A percentile compares a stretch with the other conserved stretches of the same genome.
Evolutionary conservation across 2,113 vertebrate species (phyloP).

Genomic region (Typhlomys cinereus): DNA sequence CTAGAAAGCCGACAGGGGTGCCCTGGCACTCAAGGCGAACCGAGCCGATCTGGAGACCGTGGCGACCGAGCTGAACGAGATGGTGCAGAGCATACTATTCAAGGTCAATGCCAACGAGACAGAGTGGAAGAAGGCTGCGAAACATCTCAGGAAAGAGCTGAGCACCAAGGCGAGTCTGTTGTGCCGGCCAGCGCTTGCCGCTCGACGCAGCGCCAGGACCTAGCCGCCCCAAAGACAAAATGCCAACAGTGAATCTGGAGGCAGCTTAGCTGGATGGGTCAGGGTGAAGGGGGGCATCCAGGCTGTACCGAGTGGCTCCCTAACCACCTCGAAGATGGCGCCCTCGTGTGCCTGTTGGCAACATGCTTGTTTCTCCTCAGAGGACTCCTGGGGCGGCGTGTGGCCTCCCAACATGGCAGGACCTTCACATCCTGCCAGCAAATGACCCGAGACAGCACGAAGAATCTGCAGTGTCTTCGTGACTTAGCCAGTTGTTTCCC

Average conservation of each 20-base stretch:
- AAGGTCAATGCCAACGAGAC: constrained; percentile 72
- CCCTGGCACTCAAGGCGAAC: constrained; percentile 70
- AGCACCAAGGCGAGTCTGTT: constrained; percentile 75
- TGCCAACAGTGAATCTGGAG: not conserved
- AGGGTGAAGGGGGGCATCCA: not conserved
- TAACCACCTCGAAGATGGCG: not conserved
- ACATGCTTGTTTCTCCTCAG: not conserved
- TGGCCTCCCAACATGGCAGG: not conserved
- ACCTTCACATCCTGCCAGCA: not conserved
- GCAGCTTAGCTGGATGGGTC: not conserved
- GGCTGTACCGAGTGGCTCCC: not conserved
- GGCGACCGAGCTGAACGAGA: constrained; percentile 67
- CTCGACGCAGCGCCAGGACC: accelerated
- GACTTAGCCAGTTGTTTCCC: not conserved
- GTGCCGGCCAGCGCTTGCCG: not conserved
- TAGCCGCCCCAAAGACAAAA: not conserved
- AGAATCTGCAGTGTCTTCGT: not conserved
- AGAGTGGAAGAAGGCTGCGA: constrained; percentile 77
- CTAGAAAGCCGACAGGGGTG: constrained; percentile 81
- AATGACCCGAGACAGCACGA: not conserved
- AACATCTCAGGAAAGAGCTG: constrained; percentile 70
- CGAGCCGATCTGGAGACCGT: constrained; percentile 72
- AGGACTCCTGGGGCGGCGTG: not conserved
- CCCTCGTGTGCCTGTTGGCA: not conserved
- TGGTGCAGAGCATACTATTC: constrained; percentile 79